Evolutionary conservation across 2,888 invertebrate species (phyloP), one percentile per base, ranked within the genome.

Genomic region (Cheilosia variabilis): DNA sequence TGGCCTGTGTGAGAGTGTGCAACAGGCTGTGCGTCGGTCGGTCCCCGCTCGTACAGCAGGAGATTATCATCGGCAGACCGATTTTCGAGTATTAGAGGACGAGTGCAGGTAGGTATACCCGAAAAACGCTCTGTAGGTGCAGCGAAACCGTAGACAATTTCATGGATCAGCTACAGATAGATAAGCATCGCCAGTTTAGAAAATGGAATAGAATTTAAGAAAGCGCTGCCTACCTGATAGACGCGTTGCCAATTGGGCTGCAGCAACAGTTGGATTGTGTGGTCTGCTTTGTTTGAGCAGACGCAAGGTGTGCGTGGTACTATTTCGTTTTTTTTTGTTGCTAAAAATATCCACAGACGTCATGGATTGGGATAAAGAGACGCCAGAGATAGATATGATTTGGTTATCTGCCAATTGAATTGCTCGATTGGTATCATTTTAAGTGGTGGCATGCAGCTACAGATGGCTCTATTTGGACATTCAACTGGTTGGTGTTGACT

Each of bases 251-350:
- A 82, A 81, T 81, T 82, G 71, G 57, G 52, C 22, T 66, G 72
- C 17, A 72, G 86, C 81, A 81, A 86, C 81, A 80, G 84, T 84
- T 84, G 84, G 75, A 75, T 84, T 83, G 71, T 72, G 60, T 50
- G 66, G 58, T 81, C 47, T 52, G 47, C 75, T 43, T 84, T 84
- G 79, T 86, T 81, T 86, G 76, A 19, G 52, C 76, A 86, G 55
- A 86, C 57, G 76, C 86, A 86, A 86, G 81, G 81, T 86, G 86
- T 86, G 24, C 53, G 2, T 27, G 17, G 60, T 24, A 31, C 24
- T 53, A 22, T 50, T 41, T 47, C 2, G 31, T 2, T 17, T 31
- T 31, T 31, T 22, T 65, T 45, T 37, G n/a, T 57, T 47, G 81
- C 71, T 58, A 77, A 76, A 77, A 50, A 13, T 57, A 43, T 31